phyloP scores from a whole-genome alignment of 2,888 invertebrate genomes.

The Idaea aversata region DNA sequence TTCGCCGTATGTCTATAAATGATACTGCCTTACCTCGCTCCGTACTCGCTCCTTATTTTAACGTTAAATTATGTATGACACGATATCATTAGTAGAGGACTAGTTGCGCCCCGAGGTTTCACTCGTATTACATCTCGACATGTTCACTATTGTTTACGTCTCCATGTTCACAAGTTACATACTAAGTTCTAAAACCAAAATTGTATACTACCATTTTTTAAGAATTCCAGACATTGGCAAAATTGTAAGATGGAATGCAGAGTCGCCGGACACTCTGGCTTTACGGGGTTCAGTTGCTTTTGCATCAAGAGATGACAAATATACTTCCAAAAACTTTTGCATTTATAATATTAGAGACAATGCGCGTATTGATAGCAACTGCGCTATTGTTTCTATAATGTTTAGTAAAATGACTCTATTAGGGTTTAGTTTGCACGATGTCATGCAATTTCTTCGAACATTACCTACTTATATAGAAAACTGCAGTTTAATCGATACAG shows the following conservation, averaged over 20 bases:
- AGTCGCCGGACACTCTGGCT: background rate
- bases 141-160: background rate
- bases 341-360: background rate
- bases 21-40: conserved; percentile 18
- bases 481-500: background rate
- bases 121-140: background rate
- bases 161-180: background rate
- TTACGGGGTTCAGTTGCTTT: too few relatives aligned
- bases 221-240: background rate
- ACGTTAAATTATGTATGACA: conserved; percentile 14
- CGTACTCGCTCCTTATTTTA: conserved; percentile 10
- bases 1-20: conserved; percentile 40
- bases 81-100: background rate
- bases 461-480: background rate
- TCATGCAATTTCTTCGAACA: background rate
- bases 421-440: background rate
- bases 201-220: background rate
- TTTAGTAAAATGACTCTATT: background rate
- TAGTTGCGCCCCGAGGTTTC: background rate
- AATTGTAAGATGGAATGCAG: background rate
- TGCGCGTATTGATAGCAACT: background rate
- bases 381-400: background rate
- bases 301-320: background rate
- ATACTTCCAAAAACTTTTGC: background rate
- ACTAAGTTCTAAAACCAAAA: too few relatives aligned